Percentiles rank a stretch among this genome's conserved stretches.
Evolutionary conservation across 2,888 invertebrate genomes (phyloP).

Genomic region (Eulithis prunata): DNA sequence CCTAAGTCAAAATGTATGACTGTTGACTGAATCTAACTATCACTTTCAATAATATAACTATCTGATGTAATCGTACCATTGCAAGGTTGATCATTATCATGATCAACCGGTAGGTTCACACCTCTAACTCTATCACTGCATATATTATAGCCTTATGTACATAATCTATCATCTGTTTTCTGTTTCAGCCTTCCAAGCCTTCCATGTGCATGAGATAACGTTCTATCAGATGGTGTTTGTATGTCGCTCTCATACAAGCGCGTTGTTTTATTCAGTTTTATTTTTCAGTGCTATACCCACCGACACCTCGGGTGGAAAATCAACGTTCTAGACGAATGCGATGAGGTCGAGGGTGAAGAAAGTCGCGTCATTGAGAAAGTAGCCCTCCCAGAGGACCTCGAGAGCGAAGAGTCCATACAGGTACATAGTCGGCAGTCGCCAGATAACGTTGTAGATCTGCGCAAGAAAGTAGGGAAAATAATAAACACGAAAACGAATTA

Average conservation of each 20-base stretch:
- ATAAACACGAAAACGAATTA: conserved; percentile 78
- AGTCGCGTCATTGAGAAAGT: conserved; percentile 76
- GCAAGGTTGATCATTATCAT: background rate
- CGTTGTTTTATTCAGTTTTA: conserved; percentile 14
- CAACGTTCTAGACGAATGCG: conserved; percentile 93
- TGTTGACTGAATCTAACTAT: conserved; percentile 28
- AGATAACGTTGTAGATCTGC: conserved; percentile 80
- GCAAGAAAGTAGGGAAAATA: conserved; percentile 73
- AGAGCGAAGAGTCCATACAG: conserved; percentile 85
- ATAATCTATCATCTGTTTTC: conserved; percentile 80
- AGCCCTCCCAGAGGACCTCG: conserved; percentile 63
- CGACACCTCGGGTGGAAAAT: conserved; percentile 98
- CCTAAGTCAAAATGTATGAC: conserved; percentile 32
- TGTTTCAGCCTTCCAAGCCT: conserved; percentile 83
- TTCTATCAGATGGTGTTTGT: conserved; percentile 63
- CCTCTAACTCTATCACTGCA: conserved; percentile 28
- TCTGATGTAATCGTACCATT: background rate
- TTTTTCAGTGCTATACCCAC: conserved; percentile 94
- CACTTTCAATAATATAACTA: conserved; percentile 4
- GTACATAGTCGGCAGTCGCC: conserved; percentile 87
- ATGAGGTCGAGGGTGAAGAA: conserved; percentile 83
- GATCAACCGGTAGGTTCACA: background rate
- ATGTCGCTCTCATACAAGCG: conserved; percentile 16
- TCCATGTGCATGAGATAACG: conserved; percentile 78
- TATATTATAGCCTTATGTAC: conserved; percentile 59